Base-by-base conservation (phyloP, 1,140 invertebrate genomes). In the Neodiprion fabricii region DNA sequence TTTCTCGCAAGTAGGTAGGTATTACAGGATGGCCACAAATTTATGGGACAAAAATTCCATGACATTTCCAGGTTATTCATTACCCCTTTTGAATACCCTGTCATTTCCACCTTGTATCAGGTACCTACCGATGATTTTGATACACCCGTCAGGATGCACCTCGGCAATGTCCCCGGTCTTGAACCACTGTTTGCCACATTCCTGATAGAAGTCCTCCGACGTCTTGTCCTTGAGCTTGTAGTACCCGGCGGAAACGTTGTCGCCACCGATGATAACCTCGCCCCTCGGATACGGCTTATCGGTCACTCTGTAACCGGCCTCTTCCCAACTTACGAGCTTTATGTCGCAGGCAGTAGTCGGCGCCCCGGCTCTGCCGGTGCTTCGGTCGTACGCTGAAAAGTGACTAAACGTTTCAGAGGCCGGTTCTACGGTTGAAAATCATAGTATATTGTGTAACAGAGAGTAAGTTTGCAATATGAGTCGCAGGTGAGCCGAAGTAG, bases 111-210 rank as follows among this genome's bases (percentile, higher is more conserved):
- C 14, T 9, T 21, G 53, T 70, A 74, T 53, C 84, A 89, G 10
- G n/a, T 53, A 53, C n/a, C 85, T 86, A 98, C 97, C 98, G 83
- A 99, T 99, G 81, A 99, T 99, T 90, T 96, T 96, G 67, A 99
- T 93, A 80, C 93, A 95, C 65, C 98, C 98, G 89, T 99, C 97
- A 47, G 91, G 88, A 83, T 97, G 94, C 76, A 99, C 89, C 90
- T 98, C 96, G 9, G 95, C 98, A 89, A 99, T 97, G 88, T 99
- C 98, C 5, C 98, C 98, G 69, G 97, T 97, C 80, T 93, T 94
- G 88, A 99, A 99, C 95, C 97, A 98, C 74, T 94, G 89, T 76
- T 91, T 91, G 0, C 95, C 96, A 79, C 95, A 91, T 79, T 93
- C 92, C 71, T 94, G 92, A 73, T 94, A 93, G 89, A 98, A 99